Evolutionary conservation across 2,888 invertebrate species (phyloP).

Genomic region (Agrypnus murinus): DNA sequence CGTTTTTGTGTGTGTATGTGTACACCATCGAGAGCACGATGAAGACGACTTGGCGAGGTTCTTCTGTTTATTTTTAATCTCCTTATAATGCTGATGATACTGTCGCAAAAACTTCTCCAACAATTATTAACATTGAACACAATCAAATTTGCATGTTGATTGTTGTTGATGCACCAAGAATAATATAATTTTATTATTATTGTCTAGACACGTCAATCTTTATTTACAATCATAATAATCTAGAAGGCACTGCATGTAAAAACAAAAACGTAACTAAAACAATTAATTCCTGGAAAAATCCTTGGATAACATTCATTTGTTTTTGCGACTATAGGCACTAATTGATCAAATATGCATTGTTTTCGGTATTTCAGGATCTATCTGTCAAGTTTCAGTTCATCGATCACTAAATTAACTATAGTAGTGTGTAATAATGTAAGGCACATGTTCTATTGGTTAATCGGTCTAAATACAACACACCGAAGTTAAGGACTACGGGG

Average conservation of each 20-base stretch:
- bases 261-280: too few species aligned
- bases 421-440: slow-evolving; percentile 43
- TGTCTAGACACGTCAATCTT: slow-evolving; percentile 25
- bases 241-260: slow-evolving; percentile 10
- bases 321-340: too few species aligned
- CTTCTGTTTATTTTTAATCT: slow-evolving; percentile 29
- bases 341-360: too few species aligned
- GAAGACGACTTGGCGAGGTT: not conserved
- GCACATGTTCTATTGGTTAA: slow-evolving; percentile 62
- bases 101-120: not conserved
- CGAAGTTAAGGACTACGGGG: slow-evolving; percentile 59
- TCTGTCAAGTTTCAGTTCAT: slow-evolving; percentile 35
- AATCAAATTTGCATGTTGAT: slow-evolving; percentile 32
- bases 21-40: not conserved
- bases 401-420: slow-evolving; percentile 43
- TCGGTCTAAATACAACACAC: slow-evolving; percentile 57
- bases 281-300: not conserved
- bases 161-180: slow-evolving; percentile 30
- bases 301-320: too few species aligned
- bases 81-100: not conserved
- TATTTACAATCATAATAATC: slow-evolving; percentile 1
- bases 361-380: slow-evolving; percentile 10
- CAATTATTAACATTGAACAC: slow-evolving; percentile 23
- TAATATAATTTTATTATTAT: slow-evolving; percentile 32
- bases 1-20: slow-evolving; percentile 36